Evolutionary conservation across 1,140 invertebrate species (phyloP).

Genomic region (Hypothenemus hampei): DNA sequence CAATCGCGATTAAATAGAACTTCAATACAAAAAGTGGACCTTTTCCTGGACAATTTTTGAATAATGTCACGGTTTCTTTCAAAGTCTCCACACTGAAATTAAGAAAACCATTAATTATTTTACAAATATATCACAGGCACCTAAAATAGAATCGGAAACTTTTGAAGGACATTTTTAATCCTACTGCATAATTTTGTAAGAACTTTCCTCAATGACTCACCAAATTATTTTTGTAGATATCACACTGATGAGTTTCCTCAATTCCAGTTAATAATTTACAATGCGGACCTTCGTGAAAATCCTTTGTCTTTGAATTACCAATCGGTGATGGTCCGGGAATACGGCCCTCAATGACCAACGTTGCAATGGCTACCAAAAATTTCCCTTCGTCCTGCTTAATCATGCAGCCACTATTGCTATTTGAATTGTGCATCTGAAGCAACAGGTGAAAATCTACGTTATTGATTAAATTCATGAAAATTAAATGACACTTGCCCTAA

Average conservation of each 20-base stretch:
- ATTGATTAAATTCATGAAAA: too few species aligned
- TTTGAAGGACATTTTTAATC: too few species aligned
- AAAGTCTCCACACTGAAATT: constrained; percentile 33
- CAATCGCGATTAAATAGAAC: constrained; percentile 66
- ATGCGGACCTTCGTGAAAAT: constrained; percentile 70
- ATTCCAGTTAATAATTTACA: constrained; percentile 51
- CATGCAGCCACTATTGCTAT: constrained; percentile 30
- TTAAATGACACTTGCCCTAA: too few species aligned
- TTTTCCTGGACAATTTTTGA: constrained; percentile 53
- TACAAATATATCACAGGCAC: too few species aligned
- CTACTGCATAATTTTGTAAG: too few species aligned
- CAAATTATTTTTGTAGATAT: constrained; percentile 50
- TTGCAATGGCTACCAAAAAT: constrained; percentile 59
- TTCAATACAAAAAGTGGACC: constrained; percentile 65
- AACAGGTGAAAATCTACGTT: not conserved
- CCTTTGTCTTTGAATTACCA: constrained; percentile 43
- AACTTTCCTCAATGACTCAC: too few species aligned
- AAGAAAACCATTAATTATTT: constrained; percentile 7
- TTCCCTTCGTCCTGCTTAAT: constrained; percentile 45
- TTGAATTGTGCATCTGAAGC: constrained; percentile 42
- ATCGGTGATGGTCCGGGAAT: constrained; percentile 54
- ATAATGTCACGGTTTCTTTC: constrained; percentile 28
- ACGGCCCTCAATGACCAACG: constrained; percentile 63
- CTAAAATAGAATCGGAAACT: too few species aligned
- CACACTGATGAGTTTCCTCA: constrained; percentile 51